Percentiles rank a stretch among this genome's conserved stretches.
Evolutionary conservation across 2,797 vertebrate species (phyloP).

Genomic region (Chaetodon trifasciatus): DNA sequence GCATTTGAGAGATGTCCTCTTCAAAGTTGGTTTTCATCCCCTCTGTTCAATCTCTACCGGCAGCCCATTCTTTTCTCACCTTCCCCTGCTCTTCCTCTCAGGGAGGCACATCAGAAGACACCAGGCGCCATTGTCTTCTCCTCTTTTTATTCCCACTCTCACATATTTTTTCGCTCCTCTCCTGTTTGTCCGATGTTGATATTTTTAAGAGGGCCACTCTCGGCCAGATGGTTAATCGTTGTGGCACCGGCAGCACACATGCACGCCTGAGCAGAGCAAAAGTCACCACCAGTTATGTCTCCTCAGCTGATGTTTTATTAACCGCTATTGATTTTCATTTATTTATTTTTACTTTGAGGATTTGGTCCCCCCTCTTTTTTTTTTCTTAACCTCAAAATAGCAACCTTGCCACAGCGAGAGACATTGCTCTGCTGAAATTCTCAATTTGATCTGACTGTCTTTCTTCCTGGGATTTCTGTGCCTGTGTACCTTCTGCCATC

Average conservation of each 20-base stretch:
- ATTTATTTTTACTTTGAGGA: conserved; percentile 86
- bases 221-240: conserved; percentile 90
- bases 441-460: conserved; percentile 82
- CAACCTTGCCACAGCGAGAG: conserved; percentile 89
- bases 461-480: conserved; percentile 55
- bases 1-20: conserved; percentile 66
- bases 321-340: conserved; percentile 96
- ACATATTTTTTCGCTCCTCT: conserved; percentile 60
- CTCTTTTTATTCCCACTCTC: conserved; percentile 72
- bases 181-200: conserved; percentile 78
- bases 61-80: conserved; percentile 78
- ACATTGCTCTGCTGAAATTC: conserved; percentile 89
- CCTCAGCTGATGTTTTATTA: conserved; percentile 99
- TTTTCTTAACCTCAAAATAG: conserved; percentile 87
- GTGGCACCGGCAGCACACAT: conserved; percentile 92
- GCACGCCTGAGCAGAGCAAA: conserved; percentile 91
- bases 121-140: conserved; percentile 62
- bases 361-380: conserved; percentile 43
- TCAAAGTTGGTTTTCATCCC: conserved; percentile 62
- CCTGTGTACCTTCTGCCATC: conserved; percentile 56
- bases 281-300: conserved; percentile 97
- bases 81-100: conserved; percentile 57
- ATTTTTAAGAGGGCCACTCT: conserved; percentile 89
- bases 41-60: conserved; percentile 48
- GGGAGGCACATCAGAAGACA: conserved; percentile 68